Evolutionary conservation across 92 coral and sea anemone species (phyloP).

Genomic region (Muricea muricata): DNA sequence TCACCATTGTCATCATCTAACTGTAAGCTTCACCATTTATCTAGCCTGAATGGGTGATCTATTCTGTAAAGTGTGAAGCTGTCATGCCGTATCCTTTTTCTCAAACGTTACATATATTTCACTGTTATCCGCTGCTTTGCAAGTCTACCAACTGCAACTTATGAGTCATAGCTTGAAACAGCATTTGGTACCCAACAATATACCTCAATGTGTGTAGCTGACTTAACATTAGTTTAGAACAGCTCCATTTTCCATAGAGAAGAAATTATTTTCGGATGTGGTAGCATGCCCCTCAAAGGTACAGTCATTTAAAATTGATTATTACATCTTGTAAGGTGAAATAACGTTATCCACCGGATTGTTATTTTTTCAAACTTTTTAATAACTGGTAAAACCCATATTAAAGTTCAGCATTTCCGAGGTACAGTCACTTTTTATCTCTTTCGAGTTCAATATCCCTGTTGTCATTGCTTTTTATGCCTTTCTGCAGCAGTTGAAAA

Average conservation of each 20-base stretch:
- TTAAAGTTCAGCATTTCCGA: no score
- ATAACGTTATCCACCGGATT: no score
- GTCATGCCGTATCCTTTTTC: constrained; percentile 93
- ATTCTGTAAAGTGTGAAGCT: constrained; percentile 68
- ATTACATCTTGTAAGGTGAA: no score
- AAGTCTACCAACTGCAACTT: not conserved
- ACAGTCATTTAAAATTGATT: no score
- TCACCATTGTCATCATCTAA: not conserved
- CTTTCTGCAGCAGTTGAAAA: no score
- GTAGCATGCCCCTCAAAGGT: constrained; percentile 90
- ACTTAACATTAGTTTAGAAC: constrained; percentile 29
- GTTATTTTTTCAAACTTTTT: no score
- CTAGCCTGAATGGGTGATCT: constrained; percentile 90
- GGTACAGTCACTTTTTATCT: no score
- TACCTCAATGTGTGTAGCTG: not conserved
- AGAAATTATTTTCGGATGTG: constrained; percentile 66
- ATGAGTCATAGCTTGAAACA: no score
- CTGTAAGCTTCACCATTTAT: not conserved
- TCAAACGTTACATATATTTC: not conserved
- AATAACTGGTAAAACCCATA: no score
- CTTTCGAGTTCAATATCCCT: no score
- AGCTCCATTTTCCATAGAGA: constrained; percentile 60
- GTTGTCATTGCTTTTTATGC: no score
- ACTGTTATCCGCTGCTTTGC: not conserved
- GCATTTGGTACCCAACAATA: no score